Base-by-base conservation (phyloP, 2,888 invertebrate species). In the Micoletzkya japonica region DNA sequence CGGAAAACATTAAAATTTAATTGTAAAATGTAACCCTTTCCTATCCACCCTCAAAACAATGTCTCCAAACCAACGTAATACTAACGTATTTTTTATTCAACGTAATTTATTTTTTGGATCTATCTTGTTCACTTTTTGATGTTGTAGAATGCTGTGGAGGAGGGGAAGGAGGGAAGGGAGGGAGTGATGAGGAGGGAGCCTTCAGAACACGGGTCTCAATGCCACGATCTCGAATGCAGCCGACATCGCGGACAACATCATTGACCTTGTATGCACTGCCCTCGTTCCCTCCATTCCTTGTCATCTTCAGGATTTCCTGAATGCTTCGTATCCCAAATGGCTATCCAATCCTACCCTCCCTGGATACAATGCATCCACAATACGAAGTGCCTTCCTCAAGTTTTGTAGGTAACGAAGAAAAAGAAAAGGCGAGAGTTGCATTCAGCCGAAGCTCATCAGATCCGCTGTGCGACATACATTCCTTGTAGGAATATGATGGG, bases 401-500 rank as follows among this genome's bases (percentile, higher is more conserved):
- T 56, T 66, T 32, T 37, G 56, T 56, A 10, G 20, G 54, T 1
- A 20, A 32, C 26, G 20, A 32, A 6, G 14, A 20, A 61, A 4
- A 24, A 0, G 30, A 3, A 4, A 36, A 36, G n/a, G 61, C 49
- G 49, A 61, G 56, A 32, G 32, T 2, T 26, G n/a, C 4, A 30
- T 64, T 30, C 68, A 68, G 68, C 68, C 44, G 68, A 68, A 32
- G 49, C 39, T 49, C 68, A 68, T 58, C 57, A 49, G 58, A 68
- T 44, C 17, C 20, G 24, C 3, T 68, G 68, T 30, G 68, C 68
- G 14, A 20, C 39, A 32, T 57, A 68, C 68, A 49, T 34, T 7
- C 68, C 68, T 14, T 68, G 68, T 49, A 28, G 68, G 6, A 26
- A 68, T n/a, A 57, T 68, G 68, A 68, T 68, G 68, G 68, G 68